Percentiles rank a stretch among this genome's conserved stretches.
phyloP scores from a whole-genome alignment of 2,888 invertebrate genomes.

The Hydrotaea diabolus region DNA sequence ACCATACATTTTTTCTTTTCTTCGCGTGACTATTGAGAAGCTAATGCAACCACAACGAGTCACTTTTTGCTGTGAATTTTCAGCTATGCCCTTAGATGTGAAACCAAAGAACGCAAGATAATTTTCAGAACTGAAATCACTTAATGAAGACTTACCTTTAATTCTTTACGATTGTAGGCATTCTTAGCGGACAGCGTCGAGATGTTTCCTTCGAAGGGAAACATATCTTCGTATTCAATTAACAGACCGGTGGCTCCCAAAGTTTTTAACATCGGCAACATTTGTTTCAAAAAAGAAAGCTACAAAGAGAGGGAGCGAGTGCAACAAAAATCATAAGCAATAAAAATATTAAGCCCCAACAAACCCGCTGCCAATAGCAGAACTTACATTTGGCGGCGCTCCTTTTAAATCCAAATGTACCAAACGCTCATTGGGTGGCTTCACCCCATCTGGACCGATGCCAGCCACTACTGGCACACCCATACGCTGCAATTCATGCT shows the following conservation, averaged over 20 bases:
- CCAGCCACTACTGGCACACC: conserved; percentile 79
- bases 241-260: conserved; percentile 88
- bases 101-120: no score
- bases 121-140: no score
- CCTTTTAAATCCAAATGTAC: conserved; percentile 91
- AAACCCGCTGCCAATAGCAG: not conserved
- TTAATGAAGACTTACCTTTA: conserved; percentile 72
- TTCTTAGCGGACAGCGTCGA: conserved; percentile 83
- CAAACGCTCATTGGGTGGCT: conserved; percentile 81
- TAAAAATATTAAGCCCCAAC: conserved; percentile 26
- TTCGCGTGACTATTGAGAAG: no score
- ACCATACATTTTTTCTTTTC: no score
- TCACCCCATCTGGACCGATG: conserved; percentile 79
- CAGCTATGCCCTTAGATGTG: no score
- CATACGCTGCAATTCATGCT: conserved; percentile 80
- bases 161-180: conserved; percentile 81
- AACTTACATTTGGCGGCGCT: conserved; percentile 84
- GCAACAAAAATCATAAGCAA: conserved; percentile 5
- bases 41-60: no score
- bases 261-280: conserved; percentile 83
- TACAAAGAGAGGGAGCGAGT: conserved; percentile 71
- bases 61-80: no score
- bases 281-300: conserved; percentile 83
- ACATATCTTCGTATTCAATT: conserved; percentile 91
- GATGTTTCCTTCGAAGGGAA: conserved; percentile 86